phyloP scores from a whole-genome alignment of 37 sponge, comb jelly and placozoan genomes.

The Oopsacas minuta region DNA sequence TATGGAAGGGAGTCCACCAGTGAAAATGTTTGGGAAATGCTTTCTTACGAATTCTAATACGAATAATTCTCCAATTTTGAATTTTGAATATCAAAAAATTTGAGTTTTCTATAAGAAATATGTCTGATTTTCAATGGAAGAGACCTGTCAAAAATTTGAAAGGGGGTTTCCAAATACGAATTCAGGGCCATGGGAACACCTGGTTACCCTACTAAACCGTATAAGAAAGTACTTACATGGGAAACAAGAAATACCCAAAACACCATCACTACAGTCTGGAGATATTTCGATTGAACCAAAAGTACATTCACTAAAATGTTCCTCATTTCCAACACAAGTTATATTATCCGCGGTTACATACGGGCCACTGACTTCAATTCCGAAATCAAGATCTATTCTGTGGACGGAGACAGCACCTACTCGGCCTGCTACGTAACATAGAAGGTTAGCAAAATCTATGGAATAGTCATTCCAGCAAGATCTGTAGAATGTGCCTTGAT shows the following conservation, averaged over 20 bases:
- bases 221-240: constrained; percentile 1
- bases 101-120: too few species aligned
- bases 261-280: neutral
- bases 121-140: too few species aligned
- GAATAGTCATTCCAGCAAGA: neutral
- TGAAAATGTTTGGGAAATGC: too few species aligned
- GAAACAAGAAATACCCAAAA: neutral
- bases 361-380: neutral
- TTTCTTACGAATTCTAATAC: too few species aligned
- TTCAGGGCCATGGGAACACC: too few species aligned
- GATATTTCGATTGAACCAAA: neutral
- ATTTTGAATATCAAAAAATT: too few species aligned
- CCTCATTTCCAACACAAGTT: neutral
- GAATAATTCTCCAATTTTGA: too few species aligned
- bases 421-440: neutral
- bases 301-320: neutral
- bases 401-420: neutral
- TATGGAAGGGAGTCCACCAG: too few species aligned
- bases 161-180: too few species aligned
- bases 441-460: neutral
- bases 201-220: too few species aligned
- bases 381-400: neutral
- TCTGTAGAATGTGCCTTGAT: neutral
- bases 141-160: too few species aligned
- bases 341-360: neutral